Base-by-base conservation (phyloP, 2,113 vertebrate genomes). In the Nettapus auritus region DNA sequence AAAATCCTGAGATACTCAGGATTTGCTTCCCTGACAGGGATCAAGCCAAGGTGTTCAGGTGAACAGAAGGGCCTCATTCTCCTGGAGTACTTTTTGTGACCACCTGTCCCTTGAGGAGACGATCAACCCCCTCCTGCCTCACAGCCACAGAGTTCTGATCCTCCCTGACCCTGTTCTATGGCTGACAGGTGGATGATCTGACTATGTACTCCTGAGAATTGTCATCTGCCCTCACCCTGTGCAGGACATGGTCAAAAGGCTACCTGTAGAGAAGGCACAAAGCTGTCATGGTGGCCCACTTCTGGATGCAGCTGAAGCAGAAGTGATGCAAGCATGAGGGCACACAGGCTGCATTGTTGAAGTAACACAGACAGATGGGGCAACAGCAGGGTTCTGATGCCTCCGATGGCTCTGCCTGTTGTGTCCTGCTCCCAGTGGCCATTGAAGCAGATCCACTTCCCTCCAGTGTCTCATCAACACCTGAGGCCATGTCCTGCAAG, bases 201-300 rank as follows among this genome's bases (percentile, higher is more conserved):
- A 3, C 8, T 55, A 33, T 7, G 3, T 73, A 31, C 38, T 60
- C 66, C 11, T 79, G 6, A 6, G 71, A 31, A 5, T 33, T 9
- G 1, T 34, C 13, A 20, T 53, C 63, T 59, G 28, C 28, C 46
- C 17, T 28, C 7, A 50, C 5, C 6, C 11, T 9, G 4, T 8
- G 20, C 33, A 28, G 31, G 42, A 28, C 3, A 9, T 0, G 0
- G 29, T 19, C 0, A 0, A 56, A 60, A 8, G 46, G 9, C 8
- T 2, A 3, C 56, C 62, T 48, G 56, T 22, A 75, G 36, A 63
- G 29, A 4, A 28, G 42, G 50, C 25, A 64, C 2, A 8, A 6
- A 20, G 57, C 9, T 77, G 19, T 38, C 11, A 1, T 44, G 5
- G 1, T 2, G 2, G n/a, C 22, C 13, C n/a, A 52, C 6, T 2